Base-by-base conservation (phyloP, 2,797 vertebrate genomes). In the Epinephelus awoara region DNA sequence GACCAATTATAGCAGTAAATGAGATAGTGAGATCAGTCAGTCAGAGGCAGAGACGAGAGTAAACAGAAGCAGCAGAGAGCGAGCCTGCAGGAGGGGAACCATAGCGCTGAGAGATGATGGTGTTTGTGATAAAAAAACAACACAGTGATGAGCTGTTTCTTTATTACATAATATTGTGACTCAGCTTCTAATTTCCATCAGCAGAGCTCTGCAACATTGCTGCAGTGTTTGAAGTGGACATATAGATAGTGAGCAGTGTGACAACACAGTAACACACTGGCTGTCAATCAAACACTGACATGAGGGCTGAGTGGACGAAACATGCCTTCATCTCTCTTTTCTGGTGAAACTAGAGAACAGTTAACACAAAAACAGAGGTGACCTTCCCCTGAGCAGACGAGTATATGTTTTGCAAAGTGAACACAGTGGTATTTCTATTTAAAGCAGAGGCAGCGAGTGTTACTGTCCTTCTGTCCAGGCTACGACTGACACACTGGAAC, bases 1-100 rank as follows among this genome's bases (percentile, higher is more conserved):
- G 77, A 85, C 46, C 61, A 66, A 80, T 80, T 74, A 78, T 2
- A 84, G 73, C 54, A 67, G 57, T 68, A 59, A 65, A 85, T 0
- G 4, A 75, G 29, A 65, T 7, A 0, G 19, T 6, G 21, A 51
- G 40, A 76, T 67, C 38, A 75, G 72, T 54, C 76, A 75, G 59
- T 58, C 47, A 17, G 55, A 67, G 66, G 6, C 44, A 23, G 14
- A 79, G 67, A 75, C 4, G 8, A 63, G 54, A 25, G 55, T 44
- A 76, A 69, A 82, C 44, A 46, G 23, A 54, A 34, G 27, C 52
- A 23, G 64, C 64, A n/a, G 61, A 42, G 54, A 6, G n/a, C 8
- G 25, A 34, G 29, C n/a, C 51, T 14, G 8, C 11, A 2, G 71
- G 15, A 70, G 27, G 59, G 50, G 64, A 64, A 72, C 0, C 13